Evolutionary conservation across 2,888 invertebrate genomes (phyloP), one percentile per base, ranked within the genome.

Genomic region (Sesamia inferens): DNA sequence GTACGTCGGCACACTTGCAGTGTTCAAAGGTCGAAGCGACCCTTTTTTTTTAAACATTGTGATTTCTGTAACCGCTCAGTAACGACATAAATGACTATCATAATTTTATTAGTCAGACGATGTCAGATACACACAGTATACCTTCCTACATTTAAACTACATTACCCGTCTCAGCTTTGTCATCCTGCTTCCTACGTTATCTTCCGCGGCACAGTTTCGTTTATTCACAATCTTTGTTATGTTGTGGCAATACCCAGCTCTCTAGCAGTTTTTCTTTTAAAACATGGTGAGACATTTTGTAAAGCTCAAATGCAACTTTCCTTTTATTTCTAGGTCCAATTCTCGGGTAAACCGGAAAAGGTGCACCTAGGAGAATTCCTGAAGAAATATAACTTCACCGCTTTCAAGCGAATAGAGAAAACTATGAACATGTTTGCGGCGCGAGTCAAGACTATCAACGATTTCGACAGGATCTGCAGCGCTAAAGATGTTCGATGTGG

Each of bases 391-490:
- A 90, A 90, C 63, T 89, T 93, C 63, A 86, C 76, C 0, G 89
- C 88, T 31, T 91, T 93, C 82, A 90, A 90, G 63, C 89, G 91
- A 1, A 83, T 90, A 13, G 84, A 84, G 19, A 85, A 85, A 16
- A 83, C 82, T 0, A 81, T 79, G 0, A 88, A 91, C 65, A 87
- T 90, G 10, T 91, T 92, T 68, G 86, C 87, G 0, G 92, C 90
- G 0, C 91, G 90, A 72, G 83, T 94, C 16, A 85, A 82, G n/a
- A 78, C 81, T 3, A 86, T 92, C 5, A 81, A 80, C 0, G 93
- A 92, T 75, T 93, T 91, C 64, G 93, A 94, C 76, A 86, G 71
- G 3, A 76, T 93, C 7, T 92, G 92, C 72, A 74, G 62, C 1
- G 76, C 77, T 7, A 84, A 81, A 47, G 79, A 88, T 31, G 76